Evolutionary conservation across 2,797 vertebrate genomes (phyloP).

Genomic region (Gallinago stenura): DNA sequence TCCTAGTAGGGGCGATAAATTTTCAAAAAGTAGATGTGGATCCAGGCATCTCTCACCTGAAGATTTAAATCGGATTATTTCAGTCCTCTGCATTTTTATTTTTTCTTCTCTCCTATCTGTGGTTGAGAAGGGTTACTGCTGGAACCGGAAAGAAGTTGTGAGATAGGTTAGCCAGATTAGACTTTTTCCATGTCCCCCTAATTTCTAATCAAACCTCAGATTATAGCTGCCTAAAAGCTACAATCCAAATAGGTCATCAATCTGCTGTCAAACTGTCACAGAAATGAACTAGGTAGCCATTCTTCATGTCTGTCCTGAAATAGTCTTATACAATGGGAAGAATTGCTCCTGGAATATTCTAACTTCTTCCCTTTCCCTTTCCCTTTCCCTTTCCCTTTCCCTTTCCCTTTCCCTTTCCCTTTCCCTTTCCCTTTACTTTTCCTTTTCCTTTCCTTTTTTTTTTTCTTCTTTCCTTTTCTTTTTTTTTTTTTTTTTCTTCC

Average conservation of each 20-base stretch:
- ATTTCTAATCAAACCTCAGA: neutral
- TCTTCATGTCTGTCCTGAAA: neutral
- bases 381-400: too few species aligned
- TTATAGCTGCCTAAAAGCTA: neutral
- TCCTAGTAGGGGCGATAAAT: too few species aligned
- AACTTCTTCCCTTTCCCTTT: too few species aligned
- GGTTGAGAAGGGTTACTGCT: neutral
- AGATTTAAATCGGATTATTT: neutral
- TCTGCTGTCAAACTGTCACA: neutral
- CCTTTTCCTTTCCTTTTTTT: too few species aligned
- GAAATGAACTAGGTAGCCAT: neutral
- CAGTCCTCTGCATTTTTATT: neutral
- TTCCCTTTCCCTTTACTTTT: too few species aligned
- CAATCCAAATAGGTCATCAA: neutral
- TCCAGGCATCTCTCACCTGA: neutral
- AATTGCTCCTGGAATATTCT: neutral
- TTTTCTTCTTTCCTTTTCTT: accelerated
- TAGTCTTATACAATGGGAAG: neutral
- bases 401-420: too few species aligned
- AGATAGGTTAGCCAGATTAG: neutral
- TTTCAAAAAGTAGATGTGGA: neutral
- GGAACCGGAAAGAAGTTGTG: neutral
- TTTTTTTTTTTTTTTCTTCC: accelerated
- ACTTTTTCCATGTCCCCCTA: neutral
- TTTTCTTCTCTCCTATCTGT: neutral